A percentile compares a stretch with the other conserved stretches of the same genome.
These are phyloP conservation scores for Tachina grossa DNA, from an alignment of 2,888 invertebrate species.

Conservation along the genomic window DNA sequence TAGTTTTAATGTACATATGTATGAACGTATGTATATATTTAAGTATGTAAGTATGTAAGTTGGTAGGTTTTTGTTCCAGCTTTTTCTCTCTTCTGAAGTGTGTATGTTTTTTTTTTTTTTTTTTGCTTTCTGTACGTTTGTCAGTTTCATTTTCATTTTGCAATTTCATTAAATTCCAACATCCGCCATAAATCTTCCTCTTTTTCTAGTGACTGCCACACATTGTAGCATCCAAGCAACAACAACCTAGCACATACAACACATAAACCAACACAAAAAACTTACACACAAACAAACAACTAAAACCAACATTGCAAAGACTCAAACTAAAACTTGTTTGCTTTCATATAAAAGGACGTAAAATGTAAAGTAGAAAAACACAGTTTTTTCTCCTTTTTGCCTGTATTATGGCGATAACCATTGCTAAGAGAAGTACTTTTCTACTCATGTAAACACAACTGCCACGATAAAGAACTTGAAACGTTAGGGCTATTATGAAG, in stretches of 20 bases:
- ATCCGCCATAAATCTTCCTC: slow-evolving; percentile 83
- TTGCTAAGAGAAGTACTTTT: slow-evolving; percentile 35
- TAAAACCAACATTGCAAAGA: slow-evolving; percentile 53
- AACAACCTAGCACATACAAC: slow-evolving; percentile 61
- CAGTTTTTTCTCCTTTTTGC: slow-evolving; percentile 18
- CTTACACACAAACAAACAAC: slow-evolving; percentile 28
- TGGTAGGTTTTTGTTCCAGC: no score
- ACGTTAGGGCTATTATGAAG: neutral
- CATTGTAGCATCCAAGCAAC: slow-evolving; percentile 69
- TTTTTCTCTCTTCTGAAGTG: neutral
- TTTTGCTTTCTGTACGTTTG: slow-evolving; percentile 54
- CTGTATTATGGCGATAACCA: slow-evolving; percentile 58
- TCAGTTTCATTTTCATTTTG: slow-evolving; percentile 81
- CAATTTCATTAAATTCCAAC: slow-evolving; percentile 81
- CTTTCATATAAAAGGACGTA: slow-evolving; percentile 41
- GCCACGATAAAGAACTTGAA: neutral
- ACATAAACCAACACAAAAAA: slow-evolving; percentile 46
- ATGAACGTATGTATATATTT: neutral
- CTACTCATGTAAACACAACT: slow-evolving; percentile 10
- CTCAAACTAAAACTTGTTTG: slow-evolving; percentile 56
- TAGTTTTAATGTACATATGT: neutral
- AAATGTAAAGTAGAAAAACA: slow-evolving; percentile 43
- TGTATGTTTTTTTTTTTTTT: slow-evolving; percentile 15
- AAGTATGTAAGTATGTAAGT: neutral
- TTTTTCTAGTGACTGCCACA: slow-evolving; percentile 74